phyloP scores from a whole-genome alignment of 2,888 invertebrate genomes.

The Drosophila anomalata region DNA sequence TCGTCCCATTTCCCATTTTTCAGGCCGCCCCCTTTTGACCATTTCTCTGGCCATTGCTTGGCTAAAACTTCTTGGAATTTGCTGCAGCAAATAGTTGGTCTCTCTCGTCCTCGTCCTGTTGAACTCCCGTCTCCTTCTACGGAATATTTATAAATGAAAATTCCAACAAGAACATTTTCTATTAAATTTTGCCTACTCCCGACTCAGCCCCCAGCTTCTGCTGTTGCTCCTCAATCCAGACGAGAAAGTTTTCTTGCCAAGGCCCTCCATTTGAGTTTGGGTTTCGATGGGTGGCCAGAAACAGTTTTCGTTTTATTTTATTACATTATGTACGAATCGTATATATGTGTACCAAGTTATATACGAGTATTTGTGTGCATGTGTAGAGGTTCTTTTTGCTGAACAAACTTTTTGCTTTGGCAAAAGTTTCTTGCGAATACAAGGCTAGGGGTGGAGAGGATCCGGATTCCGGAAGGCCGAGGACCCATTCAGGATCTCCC shows the following conservation, averaged over 20 bases:
- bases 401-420: constrained; percentile 68
- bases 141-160: constrained; percentile 79
- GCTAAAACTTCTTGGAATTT: constrained; percentile 73
- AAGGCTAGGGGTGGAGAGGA: background rate
- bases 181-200: constrained; percentile 65
- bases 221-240: constrained; percentile 43
- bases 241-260: constrained; percentile 76
- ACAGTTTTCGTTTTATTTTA: constrained; percentile 52
- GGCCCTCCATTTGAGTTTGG: constrained; percentile 39
- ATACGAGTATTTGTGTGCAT: constrained; percentile 43
- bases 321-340: constrained; percentile 47
- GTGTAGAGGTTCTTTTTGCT: constrained; percentile 62
- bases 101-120: constrained; percentile 27
- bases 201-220: background rate
- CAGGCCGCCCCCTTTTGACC: background rate
- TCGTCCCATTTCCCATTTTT: background rate
- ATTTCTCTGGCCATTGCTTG: constrained; percentile 9
- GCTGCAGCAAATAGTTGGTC: constrained; percentile 64
- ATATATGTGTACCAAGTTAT: constrained; percentile 28
- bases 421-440: constrained; percentile 63
- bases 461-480: background rate
- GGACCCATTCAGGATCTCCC: constrained; percentile 61
- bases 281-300: constrained; percentile 33
- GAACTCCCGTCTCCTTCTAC: constrained; percentile 7
- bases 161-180: constrained; percentile 81